Evolutionary conservation across 2,797 vertebrate species (phyloP).

Genomic region (Sebastes diaconus): DNA sequence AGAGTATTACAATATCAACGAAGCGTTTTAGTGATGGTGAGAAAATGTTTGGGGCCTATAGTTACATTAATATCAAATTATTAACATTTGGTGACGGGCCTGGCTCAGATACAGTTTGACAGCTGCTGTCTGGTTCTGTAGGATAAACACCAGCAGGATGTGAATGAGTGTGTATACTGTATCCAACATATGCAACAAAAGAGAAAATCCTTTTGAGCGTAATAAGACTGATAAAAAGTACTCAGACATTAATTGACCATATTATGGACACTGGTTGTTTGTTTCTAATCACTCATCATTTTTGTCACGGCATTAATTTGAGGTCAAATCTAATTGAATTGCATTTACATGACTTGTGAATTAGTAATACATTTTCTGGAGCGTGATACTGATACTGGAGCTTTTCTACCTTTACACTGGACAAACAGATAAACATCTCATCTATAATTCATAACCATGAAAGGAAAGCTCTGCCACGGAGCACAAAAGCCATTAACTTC

Average conservation of each 20-base stretch:
- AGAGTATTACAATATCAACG: too few species aligned
- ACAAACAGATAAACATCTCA: background rate
- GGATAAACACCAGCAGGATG: background rate
- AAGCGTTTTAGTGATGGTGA: too few species aligned
- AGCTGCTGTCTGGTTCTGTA: background rate
- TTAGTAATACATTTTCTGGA: background rate
- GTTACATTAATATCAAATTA: background rate
- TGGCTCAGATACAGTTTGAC: background rate
- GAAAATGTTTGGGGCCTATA: too few species aligned
- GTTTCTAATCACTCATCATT: background rate
- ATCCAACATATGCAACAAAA: background rate
- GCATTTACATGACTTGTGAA: background rate
- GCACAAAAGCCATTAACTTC: background rate
- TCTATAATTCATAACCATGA: background rate
- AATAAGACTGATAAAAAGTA: background rate
- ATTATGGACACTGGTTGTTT: background rate
- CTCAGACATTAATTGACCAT: background rate
- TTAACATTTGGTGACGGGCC: background rate
- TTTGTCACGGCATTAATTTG: background rate
- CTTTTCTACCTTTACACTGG: background rate
- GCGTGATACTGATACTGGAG: background rate
- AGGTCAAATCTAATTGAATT: background rate
- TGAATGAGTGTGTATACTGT: background rate
- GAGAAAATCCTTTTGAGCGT: background rate
- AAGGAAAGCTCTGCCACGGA: background rate